Evolutionary conservation across 2,113 vertebrate genomes (phyloP), one percentile per base, ranked within the genome.

Genomic region (Amphiprion percula): DNA sequence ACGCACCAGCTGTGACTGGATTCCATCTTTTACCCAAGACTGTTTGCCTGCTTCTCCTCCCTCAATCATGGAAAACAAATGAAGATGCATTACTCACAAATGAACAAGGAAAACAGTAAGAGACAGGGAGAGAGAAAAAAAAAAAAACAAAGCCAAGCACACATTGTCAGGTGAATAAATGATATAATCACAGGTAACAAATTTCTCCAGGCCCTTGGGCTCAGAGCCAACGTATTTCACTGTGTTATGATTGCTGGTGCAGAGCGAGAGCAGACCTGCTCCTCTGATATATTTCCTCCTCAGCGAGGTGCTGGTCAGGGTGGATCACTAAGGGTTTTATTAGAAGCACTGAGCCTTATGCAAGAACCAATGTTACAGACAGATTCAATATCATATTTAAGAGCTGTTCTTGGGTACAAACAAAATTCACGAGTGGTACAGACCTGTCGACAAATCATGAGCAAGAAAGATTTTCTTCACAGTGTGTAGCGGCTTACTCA

Each of bases 11-110:
- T 88, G 89, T 77, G 84, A 37, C 80, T 59, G 66, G 79, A 82
- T 85, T 83, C 70, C 68, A 69, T 64, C 79, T 82, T 47, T 64
- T 17, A 78, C 74, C 47, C 52, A 67, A 79, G 78, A 84, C 85
- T 74, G 71, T 24, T 73, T 59, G 44, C 33, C 58, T 23, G 64
- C 66, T 0, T 62, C 84, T 60, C 76, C 64, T 44, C 70, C 33
- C 65, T 86, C 77, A 80, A 89, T 83, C 86, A 83, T 60, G 52
- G 64, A 58, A 80, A 85, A 83, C 74, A 82, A 89, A 92, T 83
- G 86, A 67, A 82, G 83, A 87, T 44, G 54, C 54, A 64, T 81
- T 81, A 73, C 71, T 59, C 50, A 19, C 77, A 88, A 88, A 86
- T 78, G 74, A 89, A 87, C 72, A 75, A 74, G 77, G 56, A 63